These are phyloP conservation scores for Phrynosoma blainvillii DNA, from an alignment of 2,113 vertebrate species.

Conservation along the genomic window DNA sequence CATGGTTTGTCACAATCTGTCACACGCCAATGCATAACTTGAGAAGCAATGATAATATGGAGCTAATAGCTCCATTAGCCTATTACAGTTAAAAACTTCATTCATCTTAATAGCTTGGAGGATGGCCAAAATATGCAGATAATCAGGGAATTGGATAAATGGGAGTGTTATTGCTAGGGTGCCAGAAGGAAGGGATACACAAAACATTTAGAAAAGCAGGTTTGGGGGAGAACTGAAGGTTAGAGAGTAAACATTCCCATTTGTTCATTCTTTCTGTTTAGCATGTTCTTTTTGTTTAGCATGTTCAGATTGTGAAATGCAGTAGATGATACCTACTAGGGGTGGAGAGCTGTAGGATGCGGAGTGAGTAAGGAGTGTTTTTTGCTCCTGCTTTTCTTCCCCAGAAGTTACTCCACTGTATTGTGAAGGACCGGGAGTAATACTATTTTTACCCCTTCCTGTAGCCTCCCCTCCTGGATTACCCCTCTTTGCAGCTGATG, in stretches of 20 bases:
- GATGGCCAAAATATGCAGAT: slow-evolving; percentile 28
- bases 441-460: too few species aligned
- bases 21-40: slow-evolving; percentile 7
- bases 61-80: slow-evolving; percentile 25
- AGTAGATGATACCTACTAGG: neutral
- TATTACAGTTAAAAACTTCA: neutral
- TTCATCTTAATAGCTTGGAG: slow-evolving; percentile 32
- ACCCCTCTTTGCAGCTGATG: too few species aligned
- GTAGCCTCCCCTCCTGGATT: too few species aligned
- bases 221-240: neutral
- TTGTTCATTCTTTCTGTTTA: neutral
- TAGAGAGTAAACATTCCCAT: too few species aligned
- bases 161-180: neutral
- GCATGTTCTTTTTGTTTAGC: neutral
- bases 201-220: neutral
- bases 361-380: too few species aligned
- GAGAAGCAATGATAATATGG: slow-evolving; percentile 5
- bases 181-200: neutral
- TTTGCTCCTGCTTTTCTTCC: too few species aligned
- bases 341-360: too few species aligned
- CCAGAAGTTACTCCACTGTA: too few species aligned
- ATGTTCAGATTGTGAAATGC: neutral
- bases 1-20: slow-evolving; percentile 19
- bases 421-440: too few species aligned
- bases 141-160: slow-evolving; percentile 20